These are phyloP conservation scores for Anorthoa munda DNA, from an alignment of 2,888 invertebrate species.

Conservation along the genomic window DNA sequence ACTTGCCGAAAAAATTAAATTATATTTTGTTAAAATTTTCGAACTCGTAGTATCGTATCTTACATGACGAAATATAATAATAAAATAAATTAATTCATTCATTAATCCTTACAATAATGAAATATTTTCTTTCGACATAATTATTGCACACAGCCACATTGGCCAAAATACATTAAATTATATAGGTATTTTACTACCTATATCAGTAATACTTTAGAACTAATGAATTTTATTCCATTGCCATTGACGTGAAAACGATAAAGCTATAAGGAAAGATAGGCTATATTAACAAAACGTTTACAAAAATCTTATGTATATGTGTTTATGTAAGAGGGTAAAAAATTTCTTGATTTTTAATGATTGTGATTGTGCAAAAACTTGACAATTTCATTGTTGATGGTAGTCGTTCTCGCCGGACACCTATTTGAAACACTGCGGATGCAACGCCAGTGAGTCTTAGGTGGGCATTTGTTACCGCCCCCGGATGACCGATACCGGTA, in stretches of 20 bases:
- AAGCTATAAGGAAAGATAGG: too few species aligned
- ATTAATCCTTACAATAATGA: too few species aligned
- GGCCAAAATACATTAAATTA: neutral
- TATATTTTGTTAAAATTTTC: neutral
- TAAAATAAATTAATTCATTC: too few species aligned
- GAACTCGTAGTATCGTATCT: too few species aligned
- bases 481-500: slow-evolving; percentile 30
- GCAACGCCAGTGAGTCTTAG: slow-evolving; percentile 46
- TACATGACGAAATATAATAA: too few species aligned
- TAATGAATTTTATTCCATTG: neutral
- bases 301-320: too few species aligned
- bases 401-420: slow-evolving; percentile 46
- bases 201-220: neutral
- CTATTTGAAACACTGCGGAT: slow-evolving; percentile 18
- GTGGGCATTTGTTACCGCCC: slow-evolving; percentile 10
- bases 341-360: slow-evolving; percentile 21
- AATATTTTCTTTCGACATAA: neutral
- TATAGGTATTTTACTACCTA: neutral
- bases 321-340: too few species aligned
- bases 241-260: neutral
- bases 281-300: neutral
- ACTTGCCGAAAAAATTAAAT: neutral
- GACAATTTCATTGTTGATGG: slow-evolving; percentile 30
- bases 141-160: slow-evolving; percentile 4
- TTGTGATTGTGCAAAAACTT: slow-evolving; percentile 41